phyloP scores from a whole-genome alignment of 2,888 invertebrate genomes.

The Drosophila pegasa region DNA sequence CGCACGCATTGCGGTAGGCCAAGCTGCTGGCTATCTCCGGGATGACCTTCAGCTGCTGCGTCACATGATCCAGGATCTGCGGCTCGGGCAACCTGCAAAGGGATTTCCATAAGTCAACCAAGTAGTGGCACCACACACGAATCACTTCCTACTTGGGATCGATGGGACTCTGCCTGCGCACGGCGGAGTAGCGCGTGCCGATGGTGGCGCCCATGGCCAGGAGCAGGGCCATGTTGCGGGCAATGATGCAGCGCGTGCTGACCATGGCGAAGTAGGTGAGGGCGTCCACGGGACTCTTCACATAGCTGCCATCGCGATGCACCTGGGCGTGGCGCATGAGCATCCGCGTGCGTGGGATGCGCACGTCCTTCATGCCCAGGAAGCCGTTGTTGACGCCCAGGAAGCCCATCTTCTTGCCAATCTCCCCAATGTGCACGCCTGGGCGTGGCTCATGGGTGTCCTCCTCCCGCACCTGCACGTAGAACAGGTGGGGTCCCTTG shows the following conservation, averaged over 20 bases:
- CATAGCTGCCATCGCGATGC: constrained; percentile 95
- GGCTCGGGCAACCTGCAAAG: constrained; percentile 88
- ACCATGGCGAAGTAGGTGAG: constrained; percentile 95
- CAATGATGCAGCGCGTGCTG: constrained; percentile 93
- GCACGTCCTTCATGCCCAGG: constrained; percentile 92
- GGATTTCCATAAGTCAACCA: too few species aligned
- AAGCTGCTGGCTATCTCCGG: constrained; percentile 92
- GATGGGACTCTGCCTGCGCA: constrained; percentile 94
- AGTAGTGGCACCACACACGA: neutral
- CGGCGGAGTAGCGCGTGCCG: constrained; percentile 95
- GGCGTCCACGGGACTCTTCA: constrained; percentile 92
- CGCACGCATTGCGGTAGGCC: constrained; percentile 90
- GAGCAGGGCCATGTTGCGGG: constrained; percentile 89
- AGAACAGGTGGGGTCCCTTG: constrained; percentile 96
- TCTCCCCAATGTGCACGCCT: constrained; percentile 96
- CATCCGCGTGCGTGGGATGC: constrained; percentile 95
- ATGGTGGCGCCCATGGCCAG: constrained; percentile 93
- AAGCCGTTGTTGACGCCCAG: constrained; percentile 96
- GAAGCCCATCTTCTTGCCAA: constrained; percentile 97
- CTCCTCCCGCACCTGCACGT: constrained; percentile 95
- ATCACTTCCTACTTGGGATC: constrained; percentile 87
- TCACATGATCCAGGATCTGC: constrained; percentile 96
- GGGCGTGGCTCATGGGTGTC: constrained; percentile 93
- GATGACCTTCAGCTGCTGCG: constrained; percentile 96
- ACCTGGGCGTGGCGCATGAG: constrained; percentile 96